Base-by-base conservation (phyloP, 2,888 invertebrate species). In the Leucania comma region DNA sequence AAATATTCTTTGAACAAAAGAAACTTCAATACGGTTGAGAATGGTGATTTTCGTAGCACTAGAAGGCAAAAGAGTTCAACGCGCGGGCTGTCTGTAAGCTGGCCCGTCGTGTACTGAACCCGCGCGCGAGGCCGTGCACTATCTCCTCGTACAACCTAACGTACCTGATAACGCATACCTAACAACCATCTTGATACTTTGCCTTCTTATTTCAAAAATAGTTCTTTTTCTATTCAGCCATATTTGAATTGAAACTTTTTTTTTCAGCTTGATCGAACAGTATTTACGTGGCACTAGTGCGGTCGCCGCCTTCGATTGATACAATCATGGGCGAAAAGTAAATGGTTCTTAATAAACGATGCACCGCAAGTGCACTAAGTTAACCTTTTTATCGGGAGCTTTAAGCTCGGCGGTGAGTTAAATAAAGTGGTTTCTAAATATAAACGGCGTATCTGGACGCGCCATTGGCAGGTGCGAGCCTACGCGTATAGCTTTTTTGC, bases 381-480 rank as follows among this genome's bases (percentile, higher is more conserved):
- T 91, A 91, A 92, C 90, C 90, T 93, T 95, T 94, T 95, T 95
- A 94, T 95, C 94, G 88, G 90, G 90, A 91, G 92, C 93, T 91
- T 93, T 90, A 91, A 93, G 93, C 93, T 89, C 87, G 92, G 91
- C 94, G 94, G 93, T 93, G 93, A 92, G 93, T 92, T 95, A 93
- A 94, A 95, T 95, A 94, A 95, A 95, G 94, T 95, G 94, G 92
- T 94, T 94, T 95, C 95, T 96, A 96, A 94, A 95, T 95, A 95
- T 96, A 96, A 94, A 92, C 93, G 89, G 89, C 90, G 92, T 95
- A 95, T 95, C 95, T 93, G 91, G 92, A 94, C 93, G 92, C 92
- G 90, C 90, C 92, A 95, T 95, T 95, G 95, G 95, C 95, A 95
- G 95, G 94, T 95, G 95, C 93, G 90, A 92, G 93, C 88, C 90